Evolutionary conservation across 2,113 vertebrate species (phyloP), one percentile per base, ranked within the genome.

Genomic region (Cacatua alba): DNA sequence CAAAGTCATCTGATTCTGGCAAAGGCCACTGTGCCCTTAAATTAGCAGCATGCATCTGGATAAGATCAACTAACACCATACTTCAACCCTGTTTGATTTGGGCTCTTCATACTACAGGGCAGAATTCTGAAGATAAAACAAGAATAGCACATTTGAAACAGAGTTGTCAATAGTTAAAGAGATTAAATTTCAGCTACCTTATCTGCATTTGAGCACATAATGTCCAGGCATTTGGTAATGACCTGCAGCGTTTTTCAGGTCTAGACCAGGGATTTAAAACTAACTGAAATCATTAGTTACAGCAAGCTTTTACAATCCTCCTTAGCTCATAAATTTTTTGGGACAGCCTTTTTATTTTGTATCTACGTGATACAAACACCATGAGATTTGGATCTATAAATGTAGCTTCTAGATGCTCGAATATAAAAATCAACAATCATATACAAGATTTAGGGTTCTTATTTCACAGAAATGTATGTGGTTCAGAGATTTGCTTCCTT

Each of bases 121-220:
- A 80, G 49, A 91, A 92, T 84, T 86, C 62, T 82, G 46, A 60
- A 88, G 80, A 72, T 81, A 96, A 86, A 94, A 71, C 37, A 69
- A 52, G 20, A 60, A 92, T 9, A 68, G 39, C 0, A 0, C 53
- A 65, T 72, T 80, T 6, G 1, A 78, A 92, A 86, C 19, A 72
- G 35, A 82, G 44, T 17, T 74, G 77, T 43, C 62, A 94, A 57
- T 85, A 86, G 81, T 82, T 76, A 37, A 70, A 79, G 77, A 86
- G 46, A 75, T 49, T 60, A 88, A 41, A 86, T 79, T 86, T 93
- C 59, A 72, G 33, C 60, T 79, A 29, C 19, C 2, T 69, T 79
- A 88, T 82, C 83, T 87, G 25, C n/a, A 69, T 35, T n/a, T 44
- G 11, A 60, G 46, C 33, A 82, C 13, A 13, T 20, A 46, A 35